Evolutionary conservation across 1,140 invertebrate genomes (phyloP).

Genomic region (Lordiphosa mommai): DNA sequence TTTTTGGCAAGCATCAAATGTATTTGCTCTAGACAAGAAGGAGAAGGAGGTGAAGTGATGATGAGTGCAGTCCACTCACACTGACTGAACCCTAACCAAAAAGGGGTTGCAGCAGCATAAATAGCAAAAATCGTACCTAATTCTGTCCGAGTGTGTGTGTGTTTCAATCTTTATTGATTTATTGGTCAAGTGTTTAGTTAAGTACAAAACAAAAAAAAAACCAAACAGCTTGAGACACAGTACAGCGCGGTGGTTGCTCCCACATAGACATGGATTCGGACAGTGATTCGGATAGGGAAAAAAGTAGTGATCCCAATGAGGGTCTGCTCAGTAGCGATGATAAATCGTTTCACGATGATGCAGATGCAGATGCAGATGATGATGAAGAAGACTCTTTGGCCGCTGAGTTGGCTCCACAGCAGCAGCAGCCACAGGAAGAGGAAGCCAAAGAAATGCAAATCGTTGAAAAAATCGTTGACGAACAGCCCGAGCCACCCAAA

Average conservation of each 20-base stretch:
- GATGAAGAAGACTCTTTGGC: constrained; percentile 50
- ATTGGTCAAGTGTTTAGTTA: constrained; percentile 21
- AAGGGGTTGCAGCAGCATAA: background rate
- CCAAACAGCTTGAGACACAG: constrained; percentile 33
- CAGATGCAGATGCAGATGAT: constrained; percentile 22
- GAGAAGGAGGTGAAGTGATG: too few relatives aligned
- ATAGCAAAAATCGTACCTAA: background rate
- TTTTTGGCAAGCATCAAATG: too few relatives aligned
- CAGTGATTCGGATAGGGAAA: constrained; percentile 48
- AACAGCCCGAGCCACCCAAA: constrained; percentile 14
- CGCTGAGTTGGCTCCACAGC: constrained; percentile 26
- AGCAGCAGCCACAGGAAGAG: background rate
- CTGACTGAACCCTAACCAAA: too few relatives aligned
- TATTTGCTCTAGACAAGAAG: too few relatives aligned
- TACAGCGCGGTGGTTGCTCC: constrained; percentile 18
- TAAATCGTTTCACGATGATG: constrained; percentile 60
- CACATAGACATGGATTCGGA: constrained; percentile 52
- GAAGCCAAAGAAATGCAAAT: constrained; percentile 53
- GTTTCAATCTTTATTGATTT: constrained; percentile 70
- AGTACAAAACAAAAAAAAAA: constrained; percentile 26
- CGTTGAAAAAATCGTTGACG: constrained; percentile 63
- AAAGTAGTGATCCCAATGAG: constrained; percentile 70
- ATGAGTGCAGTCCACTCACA: too few relatives aligned
- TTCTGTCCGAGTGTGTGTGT: constrained; percentile 3
- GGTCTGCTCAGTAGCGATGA: constrained; percentile 62